A percentile compares a stretch with the other conserved stretches of the same genome.
Evolutionary conservation across 2,113 vertebrate genomes (phyloP).

Genomic region (Gymnobelideus leadbeateri): DNA sequence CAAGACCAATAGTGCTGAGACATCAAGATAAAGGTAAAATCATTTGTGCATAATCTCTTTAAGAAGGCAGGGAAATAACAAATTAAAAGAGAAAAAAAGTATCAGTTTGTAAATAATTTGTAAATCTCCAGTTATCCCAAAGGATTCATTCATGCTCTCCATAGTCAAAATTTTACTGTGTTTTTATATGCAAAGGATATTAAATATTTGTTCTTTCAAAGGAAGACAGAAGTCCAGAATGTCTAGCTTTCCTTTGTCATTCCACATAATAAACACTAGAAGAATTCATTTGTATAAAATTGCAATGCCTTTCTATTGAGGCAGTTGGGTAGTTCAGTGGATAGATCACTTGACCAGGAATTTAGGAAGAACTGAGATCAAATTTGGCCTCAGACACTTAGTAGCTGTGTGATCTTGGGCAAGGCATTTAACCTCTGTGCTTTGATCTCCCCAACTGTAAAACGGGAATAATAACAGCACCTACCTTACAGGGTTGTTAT

Average conservation of each 20-base stretch:
- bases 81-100: background rate
- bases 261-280: background rate
- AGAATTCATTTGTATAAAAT: background rate
- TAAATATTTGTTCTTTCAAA: background rate
- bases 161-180: background rate
- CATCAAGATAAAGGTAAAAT: background rate
- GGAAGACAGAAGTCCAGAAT: background rate
- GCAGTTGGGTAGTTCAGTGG: background rate
- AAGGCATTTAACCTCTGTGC: background rate
- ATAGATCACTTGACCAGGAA: background rate
- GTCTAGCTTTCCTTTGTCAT: background rate
- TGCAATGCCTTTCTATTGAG: background rate
- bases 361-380: background rate
- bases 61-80: background rate
- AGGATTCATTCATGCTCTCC: background rate
- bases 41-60: background rate
- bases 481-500: background rate
- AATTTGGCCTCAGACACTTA: background rate
- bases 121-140: background rate
- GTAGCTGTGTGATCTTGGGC: background rate
- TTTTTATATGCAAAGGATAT: background rate
- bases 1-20: background rate
- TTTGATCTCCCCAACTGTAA: background rate
- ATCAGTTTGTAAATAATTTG: background rate
- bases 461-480: background rate